Evolutionary conservation across 2,888 invertebrate species (phyloP).

Genomic region (Orthonychiurus folsomi): DNA sequence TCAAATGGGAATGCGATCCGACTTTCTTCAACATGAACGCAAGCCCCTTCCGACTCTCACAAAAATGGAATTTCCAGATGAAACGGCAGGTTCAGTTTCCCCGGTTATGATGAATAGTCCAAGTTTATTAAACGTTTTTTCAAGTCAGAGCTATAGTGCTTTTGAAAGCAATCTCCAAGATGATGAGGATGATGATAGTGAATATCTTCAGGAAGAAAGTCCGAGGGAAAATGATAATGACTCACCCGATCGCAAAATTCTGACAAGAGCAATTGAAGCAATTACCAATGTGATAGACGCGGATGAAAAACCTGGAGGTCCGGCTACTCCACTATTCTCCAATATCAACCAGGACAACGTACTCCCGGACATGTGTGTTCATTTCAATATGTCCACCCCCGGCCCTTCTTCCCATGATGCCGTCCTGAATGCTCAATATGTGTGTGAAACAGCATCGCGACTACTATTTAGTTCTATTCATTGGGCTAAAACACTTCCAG

Average conservation of each 20-base stretch:
- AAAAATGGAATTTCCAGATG: too few relatives aligned
- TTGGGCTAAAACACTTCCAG: constrained; percentile 77
- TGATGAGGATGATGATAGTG: too few relatives aligned
- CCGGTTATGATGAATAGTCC: constrained; percentile 27
- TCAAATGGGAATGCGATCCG: constrained; percentile 96
- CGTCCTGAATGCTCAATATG: constrained; percentile 76
- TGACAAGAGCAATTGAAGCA: too few relatives aligned
- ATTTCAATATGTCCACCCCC: constrained; percentile 65
- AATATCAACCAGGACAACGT: constrained; percentile 44
- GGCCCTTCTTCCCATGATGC: constrained; percentile 69
- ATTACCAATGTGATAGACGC: too few relatives aligned
- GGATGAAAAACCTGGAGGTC: not conserved
- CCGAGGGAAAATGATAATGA: constrained; percentile 2
- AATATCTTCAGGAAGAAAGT: too few relatives aligned
- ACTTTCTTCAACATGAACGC: constrained; percentile 57
- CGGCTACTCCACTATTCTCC: constrained; percentile 32
- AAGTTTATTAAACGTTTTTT: constrained; percentile 20
- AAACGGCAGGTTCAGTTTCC: too few relatives aligned
- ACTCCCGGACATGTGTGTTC: constrained; percentile 58
- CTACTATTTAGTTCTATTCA: constrained; percentile 81
- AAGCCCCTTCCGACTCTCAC: constrained; percentile 24
- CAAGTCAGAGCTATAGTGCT: constrained; percentile 28
- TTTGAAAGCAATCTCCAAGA: constrained; percentile 25
- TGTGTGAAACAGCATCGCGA: constrained; percentile 89
- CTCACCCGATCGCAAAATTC: not conserved